Evolutionary conservation across 2,797 vertebrate species (phyloP), one percentile per base, ranked within the genome.

Genomic region (Cyprinodon diabolis): DNA sequence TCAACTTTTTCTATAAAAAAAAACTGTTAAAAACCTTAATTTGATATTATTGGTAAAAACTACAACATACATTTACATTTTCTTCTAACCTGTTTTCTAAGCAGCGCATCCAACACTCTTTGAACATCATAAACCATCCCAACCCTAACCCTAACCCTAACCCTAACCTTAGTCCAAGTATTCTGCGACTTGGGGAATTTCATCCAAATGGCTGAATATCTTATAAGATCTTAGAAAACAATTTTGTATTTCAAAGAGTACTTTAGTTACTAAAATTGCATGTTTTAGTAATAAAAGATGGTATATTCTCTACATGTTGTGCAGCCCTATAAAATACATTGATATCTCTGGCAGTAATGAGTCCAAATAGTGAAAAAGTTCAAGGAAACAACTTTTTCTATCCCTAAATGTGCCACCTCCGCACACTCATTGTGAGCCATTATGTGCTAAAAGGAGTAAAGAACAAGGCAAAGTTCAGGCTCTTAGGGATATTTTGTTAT

Each of bases 401-500:
- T 35, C 17, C 19, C 58, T 63, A n/a, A 65, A 12, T 14, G 62
- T 65, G 57, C 72, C 52, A 74, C 73, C 74, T 60, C 70, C 56
- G 55, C 47, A 1, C 1, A 25, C 72, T 81, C 82, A 84, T 84
- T 84, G 88, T 52, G 17, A 78, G 67, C 72, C 75, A 84, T 84
- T 78, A 81, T 23, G 72, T 74, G 74, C 79, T 78, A 84, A 85
- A 78, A 83, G 77, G 40, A 69, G 74, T 62, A 71, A 30, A 52
- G 74, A 75, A 56, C 57, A 6, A 6, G 19, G 71, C 45, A 19
- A 63, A 63, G 76, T 84, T 79, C 78, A 48, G 74, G 66, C 83
- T 84, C 40, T 77, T 63, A 91, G 85, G 79, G 80, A 82, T 71
- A 68, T 86, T 87, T 84, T 75, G 72, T 70, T 74, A 86, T 88